phyloP scores from a whole-genome alignment of 2,888 invertebrate genomes.

The Acholoe squamosa region DNA sequence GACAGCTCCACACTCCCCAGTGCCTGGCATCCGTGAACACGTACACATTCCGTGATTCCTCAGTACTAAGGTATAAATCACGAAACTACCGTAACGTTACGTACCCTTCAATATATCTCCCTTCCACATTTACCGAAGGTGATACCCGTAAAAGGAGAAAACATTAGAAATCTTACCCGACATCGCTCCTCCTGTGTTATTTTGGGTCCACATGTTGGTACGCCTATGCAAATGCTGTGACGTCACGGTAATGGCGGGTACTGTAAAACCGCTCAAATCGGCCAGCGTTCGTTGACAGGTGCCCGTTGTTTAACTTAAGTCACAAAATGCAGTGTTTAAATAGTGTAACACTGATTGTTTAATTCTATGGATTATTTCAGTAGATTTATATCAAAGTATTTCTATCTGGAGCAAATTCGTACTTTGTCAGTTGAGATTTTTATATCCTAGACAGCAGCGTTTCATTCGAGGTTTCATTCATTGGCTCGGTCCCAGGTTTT shows the following conservation, averaged over 20 bases:
- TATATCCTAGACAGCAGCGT: not conserved
- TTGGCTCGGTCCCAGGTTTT: conserved; percentile 50
- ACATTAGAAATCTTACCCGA: conserved; percentile 59
- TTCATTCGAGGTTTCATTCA: conserved; percentile 53
- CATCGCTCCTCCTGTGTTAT: conserved; percentile 59
- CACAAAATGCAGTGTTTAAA: not conserved
- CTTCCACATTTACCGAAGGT: conserved; percentile 54
- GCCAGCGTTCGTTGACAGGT: conserved; percentile 21
- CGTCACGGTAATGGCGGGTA: conserved; percentile 63
- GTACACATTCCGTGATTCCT: conserved; percentile 27
- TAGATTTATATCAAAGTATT: not conserved
- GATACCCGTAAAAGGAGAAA: conserved; percentile 52
- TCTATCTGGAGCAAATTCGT: not conserved
- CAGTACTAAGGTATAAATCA: not conserved
- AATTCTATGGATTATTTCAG: no score
- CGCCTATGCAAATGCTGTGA: conserved; percentile 63
- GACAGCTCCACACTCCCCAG: not conserved
- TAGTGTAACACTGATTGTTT: no score
- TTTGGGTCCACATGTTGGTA: conserved; percentile 65
- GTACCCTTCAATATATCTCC: not conserved
- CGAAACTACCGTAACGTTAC: not conserved
- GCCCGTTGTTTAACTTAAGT: not conserved
- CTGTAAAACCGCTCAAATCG: conserved; percentile 22
- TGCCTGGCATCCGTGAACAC: conserved; percentile 43
- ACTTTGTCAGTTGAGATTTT: not conserved